These are phyloP conservation scores for Leptobrachium leishanense DNA, from an alignment of 2,113 vertebrate genomes.

Conservation along the genomic window DNA sequence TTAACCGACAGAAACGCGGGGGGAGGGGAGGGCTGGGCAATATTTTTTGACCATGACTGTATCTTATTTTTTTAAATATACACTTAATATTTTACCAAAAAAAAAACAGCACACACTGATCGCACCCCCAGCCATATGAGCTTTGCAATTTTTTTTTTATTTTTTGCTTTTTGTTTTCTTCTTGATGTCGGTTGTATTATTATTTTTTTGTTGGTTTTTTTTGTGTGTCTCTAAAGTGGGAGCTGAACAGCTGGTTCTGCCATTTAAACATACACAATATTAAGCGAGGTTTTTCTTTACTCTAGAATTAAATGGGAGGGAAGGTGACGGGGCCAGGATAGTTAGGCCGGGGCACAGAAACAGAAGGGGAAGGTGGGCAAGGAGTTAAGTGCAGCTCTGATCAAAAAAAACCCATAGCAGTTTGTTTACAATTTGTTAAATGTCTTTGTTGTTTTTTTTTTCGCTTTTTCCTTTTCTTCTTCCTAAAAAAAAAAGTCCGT, in stretches of 20 bases:
- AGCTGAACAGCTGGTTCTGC: slow-evolving; percentile 59
- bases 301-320: slow-evolving; percentile 56
- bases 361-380: neutral
- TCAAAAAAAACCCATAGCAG: slow-evolving; percentile 75
- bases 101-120: neutral
- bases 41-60: no score
- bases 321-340: neutral
- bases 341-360: slow-evolving; percentile 20
- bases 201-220: neutral
- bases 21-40: no score
- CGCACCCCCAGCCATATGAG: slow-evolving; percentile 14
- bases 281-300: slow-evolving; percentile 68
- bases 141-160: slow-evolving; percentile 29
- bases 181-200: neutral
- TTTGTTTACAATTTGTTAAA: slow-evolving; percentile 73
- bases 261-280: slow-evolving; percentile 69
- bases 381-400: slow-evolving; percentile 82
- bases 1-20: no score
- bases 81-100: no score
- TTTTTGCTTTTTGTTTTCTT: slow-evolving; percentile 20
- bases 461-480: slow-evolving; percentile 42
- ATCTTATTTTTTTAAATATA: no score
- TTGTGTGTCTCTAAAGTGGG: slow-evolving; percentile 52
- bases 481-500: slow-evolving; percentile 73
- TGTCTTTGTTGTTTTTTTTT: slow-evolving; percentile 59